A percentile compares a stretch with the other conserved stretches of the same genome.
phyloP scores from a whole-genome alignment of 2,888 invertebrate genomes.

The Diploptera punctata region DNA sequence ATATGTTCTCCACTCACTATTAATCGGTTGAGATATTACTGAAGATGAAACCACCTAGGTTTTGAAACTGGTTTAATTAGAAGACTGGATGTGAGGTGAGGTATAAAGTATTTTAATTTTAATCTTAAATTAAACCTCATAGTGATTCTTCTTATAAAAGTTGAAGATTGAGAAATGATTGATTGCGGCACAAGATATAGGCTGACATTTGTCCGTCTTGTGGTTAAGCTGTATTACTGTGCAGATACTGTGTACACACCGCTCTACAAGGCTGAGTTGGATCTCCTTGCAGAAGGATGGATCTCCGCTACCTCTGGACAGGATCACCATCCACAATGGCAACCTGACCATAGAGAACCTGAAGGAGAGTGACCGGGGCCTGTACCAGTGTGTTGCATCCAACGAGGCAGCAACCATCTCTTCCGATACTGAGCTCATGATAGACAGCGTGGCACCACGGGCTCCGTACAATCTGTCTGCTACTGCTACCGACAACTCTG shows the following conservation, averaged over 20 bases:
- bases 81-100: no score
- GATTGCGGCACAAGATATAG: no score
- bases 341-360: constrained; percentile 85
- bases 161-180: no score
- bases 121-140: no score
- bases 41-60: no score
- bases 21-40: no score
- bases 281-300: constrained; percentile 72
- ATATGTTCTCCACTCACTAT: no score
- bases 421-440: constrained; percentile 79
- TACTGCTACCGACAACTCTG: constrained; percentile 70
- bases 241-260: not conserved
- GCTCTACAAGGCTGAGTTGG: not conserved
- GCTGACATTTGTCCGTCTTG: no score
- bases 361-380: constrained; percentile 84
- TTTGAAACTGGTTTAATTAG: no score
- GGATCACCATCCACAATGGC: constrained; percentile 71
- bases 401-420: constrained; percentile 89
- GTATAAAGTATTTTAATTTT: no score
- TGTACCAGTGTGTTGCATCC: constrained; percentile 73
- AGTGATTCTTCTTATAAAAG: no score
- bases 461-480: constrained; percentile 89
- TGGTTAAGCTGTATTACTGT: no score
- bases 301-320: constrained; percentile 68
- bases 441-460: constrained; percentile 87